Evolutionary conservation across 2,113 vertebrate species (phyloP), one percentile per base, ranked within the genome.

Genomic region (Oryzias curvinotus): DNA sequence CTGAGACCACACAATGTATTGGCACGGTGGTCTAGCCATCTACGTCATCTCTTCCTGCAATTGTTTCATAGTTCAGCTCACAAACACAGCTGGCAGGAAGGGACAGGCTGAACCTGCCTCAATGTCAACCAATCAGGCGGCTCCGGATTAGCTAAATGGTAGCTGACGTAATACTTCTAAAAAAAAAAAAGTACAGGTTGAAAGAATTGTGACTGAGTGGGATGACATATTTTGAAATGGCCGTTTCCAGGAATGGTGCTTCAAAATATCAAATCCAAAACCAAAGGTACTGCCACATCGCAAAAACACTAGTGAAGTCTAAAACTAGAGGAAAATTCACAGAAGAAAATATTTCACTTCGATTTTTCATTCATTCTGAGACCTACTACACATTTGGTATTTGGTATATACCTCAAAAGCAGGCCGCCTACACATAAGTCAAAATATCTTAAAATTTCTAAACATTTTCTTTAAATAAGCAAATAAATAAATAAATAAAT

Each of bases 31-130:
- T 57, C 45, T 4, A 51, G 48, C 36, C 26, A 52, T 57, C 81
- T 75, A 60, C 64, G 75, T 87, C 83, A 78, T 48, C 80, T 56
- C 69, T 90, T 91, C 89, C 91, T 88, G 85, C 72, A 71, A 90
- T 91, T 91, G 90, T 91, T 70, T 54, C 30, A 21, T 36, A 49
- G 60, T 64, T 61, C 57, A 51, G 65, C 26, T 4, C 46, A 41
- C 65, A 56, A 65, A 69, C 16, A 75, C 86, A 85, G 82, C 76
- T 80, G 78, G 77, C 77, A 87, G 87, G 88, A 91, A 87, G 73
- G 75, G 78, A 47, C 47, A 63, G 68, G 48, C 62, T 57, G 52
- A 77, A 68, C 73, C 77, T 60, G 23, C 28, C 36, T 18, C 19
- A 41, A 66, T 57, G 71, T 71, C 69, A 65, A 67, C 82, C 77